Conservation (phyloP, 1,140 invertebrate species). For the Dufourea novaeangliae region DNA sequence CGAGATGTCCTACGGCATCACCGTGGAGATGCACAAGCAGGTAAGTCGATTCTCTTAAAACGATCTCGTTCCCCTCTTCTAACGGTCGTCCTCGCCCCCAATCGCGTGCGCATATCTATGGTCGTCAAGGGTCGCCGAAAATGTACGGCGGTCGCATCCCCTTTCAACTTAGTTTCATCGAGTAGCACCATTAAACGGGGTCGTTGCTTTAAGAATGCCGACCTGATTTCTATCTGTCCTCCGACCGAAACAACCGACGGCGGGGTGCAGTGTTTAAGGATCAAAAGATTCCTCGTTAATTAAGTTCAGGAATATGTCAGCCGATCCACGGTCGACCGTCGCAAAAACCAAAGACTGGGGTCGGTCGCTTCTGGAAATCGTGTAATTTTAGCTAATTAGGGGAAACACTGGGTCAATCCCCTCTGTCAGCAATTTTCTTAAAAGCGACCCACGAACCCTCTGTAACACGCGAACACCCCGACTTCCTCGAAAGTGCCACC, state of each 20-base stretch:
- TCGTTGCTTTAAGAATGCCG: conserved; percentile 25
- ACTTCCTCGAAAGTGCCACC: conserved; percentile 32
- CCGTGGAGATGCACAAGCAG: conserved; percentile 93
- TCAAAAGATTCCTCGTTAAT: conserved; percentile 52
- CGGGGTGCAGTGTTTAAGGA: conserved; percentile 38
- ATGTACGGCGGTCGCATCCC: background rate
- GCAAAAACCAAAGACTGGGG: conserved; percentile 38
- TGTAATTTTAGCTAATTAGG: conserved; percentile 74
- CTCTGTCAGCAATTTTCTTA: conserved; percentile 74
- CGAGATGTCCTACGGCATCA: conserved; percentile 91
- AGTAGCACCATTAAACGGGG: background rate
- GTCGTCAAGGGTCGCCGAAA: background rate
- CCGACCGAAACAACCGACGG: background rate
- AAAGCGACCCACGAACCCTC: conserved; percentile 68
- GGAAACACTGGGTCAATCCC: conserved; percentile 60
- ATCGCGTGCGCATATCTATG: conserved; percentile 1
- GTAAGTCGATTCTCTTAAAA: conserved; percentile 77
- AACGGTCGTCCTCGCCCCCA: background rate
- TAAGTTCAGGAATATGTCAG: conserved; percentile 45
- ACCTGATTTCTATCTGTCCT: conserved; percentile 47
- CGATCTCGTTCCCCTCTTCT: conserved; percentile 5
- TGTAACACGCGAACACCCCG: conserved; percentile 19
- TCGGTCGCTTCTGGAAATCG: conserved; percentile 62
- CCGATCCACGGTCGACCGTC: conserved; percentile 15
- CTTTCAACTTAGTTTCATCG: background rate